Base-by-base conservation (phyloP, 2,888 invertebrate species). In the Periphyllus acericola region DNA sequence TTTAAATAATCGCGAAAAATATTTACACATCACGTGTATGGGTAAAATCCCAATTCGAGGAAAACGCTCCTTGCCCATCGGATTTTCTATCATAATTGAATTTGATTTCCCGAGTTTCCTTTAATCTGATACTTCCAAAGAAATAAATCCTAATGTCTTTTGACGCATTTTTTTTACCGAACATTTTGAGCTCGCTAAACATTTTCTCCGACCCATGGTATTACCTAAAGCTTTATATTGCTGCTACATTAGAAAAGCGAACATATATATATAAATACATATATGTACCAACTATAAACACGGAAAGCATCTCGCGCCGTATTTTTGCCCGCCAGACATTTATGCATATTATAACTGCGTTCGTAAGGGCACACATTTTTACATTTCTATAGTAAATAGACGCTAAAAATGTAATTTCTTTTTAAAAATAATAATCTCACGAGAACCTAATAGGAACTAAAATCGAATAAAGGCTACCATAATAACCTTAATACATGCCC, bases 1-100 rank as follows among this genome's bases (percentile, higher is more conserved):
- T 80, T 80, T 80, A 80, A n/a, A 80, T 80, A 80, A 80, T 80
- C 80, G 29, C 11, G 80, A 80, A 80, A 40, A 80, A 80, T 68
- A 80, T 80, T 80, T 80, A 66, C 66, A 68, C 40, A n/a, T 60
- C n/a, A 80, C 19, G 66, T 66, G 40, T 19, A 60, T 19, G 3
- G n/a, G 19, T 40, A 40, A 80, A 80, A 66, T n/a, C 60, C 14
- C 32, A 34, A 34, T 34, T 34, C 34, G 29, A 25, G 34, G 11
- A 32, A 55, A 32, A 79, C 17, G 25, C 34, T 21, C n/a, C n/a
- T n/a, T n/a, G n/a, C n/a, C n/a, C n/a, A n/a, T n/a, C 60, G 36
- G n/a, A n/a, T 40, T 40, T 66, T 40, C 80, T n/a, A 29, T 80
- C 66, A 66, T 80, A 66, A 66, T 80, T 66, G 19, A 66, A 66